These are phyloP conservation scores for Lasioglossum albipes DNA, from an alignment of 1,140 invertebrate species.

Conservation along the genomic window DNA sequence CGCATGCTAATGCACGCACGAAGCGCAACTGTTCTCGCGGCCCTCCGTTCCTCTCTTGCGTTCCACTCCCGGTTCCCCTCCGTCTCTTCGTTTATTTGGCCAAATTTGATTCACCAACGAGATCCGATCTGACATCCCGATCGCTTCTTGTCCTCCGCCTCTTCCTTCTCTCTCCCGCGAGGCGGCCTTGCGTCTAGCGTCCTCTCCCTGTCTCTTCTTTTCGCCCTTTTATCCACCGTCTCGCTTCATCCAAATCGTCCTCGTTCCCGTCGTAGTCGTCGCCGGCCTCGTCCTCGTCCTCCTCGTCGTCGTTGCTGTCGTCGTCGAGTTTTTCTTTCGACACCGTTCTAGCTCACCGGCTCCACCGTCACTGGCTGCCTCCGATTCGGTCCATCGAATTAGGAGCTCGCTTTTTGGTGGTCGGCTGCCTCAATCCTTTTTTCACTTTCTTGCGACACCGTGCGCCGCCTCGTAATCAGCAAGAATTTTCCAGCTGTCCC, in stretches of 20 bases:
- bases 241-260: constrained; percentile 20
- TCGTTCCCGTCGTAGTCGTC: neutral
- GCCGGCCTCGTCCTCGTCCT: neutral
- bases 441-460: constrained; percentile 35
- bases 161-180: constrained; percentile 28
- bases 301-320: constrained; percentile 32
- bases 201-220: constrained; percentile 4
- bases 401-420: constrained; percentile 63
- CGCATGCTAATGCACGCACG: constrained; percentile 76
- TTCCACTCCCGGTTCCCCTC: constrained; percentile 33
- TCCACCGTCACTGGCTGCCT: constrained; percentile 17
- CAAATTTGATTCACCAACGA: constrained; percentile 76
- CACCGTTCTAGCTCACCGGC: constrained; percentile 50
- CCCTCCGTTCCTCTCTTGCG: constrained; percentile 49
- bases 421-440: constrained; percentile 51
- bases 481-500: constrained; percentile 33
- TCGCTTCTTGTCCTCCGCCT: constrained; percentile 68
- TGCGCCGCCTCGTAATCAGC: constrained; percentile 54
- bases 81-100: constrained; percentile 70
- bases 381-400: constrained; percentile 59
- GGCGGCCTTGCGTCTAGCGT: constrained; percentile 14
- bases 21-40: constrained; percentile 75
- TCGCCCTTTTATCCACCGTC: constrained; percentile 37
- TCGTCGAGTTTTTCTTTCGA: constrained; percentile 62
- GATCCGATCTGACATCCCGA: constrained; percentile 75